A percentile compares a stretch with the other conserved stretches of the same genome.
Evolutionary conservation across 2,797 vertebrate species (phyloP).

Genomic region (Muraenolepis orangiensis): DNA sequence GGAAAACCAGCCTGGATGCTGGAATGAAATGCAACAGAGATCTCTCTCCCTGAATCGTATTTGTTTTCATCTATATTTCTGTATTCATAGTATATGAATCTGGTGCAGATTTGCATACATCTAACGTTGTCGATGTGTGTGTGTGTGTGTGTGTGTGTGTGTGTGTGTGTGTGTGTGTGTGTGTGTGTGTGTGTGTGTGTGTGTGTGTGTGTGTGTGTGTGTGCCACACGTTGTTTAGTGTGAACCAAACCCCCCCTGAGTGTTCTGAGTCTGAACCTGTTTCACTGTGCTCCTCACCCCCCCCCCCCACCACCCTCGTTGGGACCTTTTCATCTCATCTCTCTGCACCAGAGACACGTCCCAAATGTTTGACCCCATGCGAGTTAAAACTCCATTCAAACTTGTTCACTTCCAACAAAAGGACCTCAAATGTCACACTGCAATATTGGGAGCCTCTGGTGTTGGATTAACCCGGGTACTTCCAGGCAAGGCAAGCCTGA

Average conservation of each 20-base stretch:
- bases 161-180: not conserved
- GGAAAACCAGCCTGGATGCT: not conserved
- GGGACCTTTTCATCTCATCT: not conserved
- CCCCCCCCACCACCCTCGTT: no score
- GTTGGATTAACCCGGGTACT: not conserved
- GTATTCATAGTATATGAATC: not conserved
- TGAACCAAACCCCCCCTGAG: no score
- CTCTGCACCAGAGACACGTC: constrained; percentile 1
- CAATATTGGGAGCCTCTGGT: not conserved
- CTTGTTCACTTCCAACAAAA: constrained; percentile 22
- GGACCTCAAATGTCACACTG: constrained; percentile 25
- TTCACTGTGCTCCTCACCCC: no score
- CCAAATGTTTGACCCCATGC: constrained; percentile 15
- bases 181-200: not conserved
- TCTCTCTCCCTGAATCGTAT: not conserved
- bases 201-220: not conserved
- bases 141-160: not conserved
- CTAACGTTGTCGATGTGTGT: not conserved
- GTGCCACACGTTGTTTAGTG: no score
- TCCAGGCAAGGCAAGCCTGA: no score
- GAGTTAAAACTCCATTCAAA: constrained; percentile 22
- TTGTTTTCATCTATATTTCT: not conserved
- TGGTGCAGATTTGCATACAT: not conserved
- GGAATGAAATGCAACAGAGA: not conserved
- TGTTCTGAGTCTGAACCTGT: no score